Evolutionary conservation across 2,888 invertebrate species (phyloP).

Genomic region (Heliconius sara): DNA sequence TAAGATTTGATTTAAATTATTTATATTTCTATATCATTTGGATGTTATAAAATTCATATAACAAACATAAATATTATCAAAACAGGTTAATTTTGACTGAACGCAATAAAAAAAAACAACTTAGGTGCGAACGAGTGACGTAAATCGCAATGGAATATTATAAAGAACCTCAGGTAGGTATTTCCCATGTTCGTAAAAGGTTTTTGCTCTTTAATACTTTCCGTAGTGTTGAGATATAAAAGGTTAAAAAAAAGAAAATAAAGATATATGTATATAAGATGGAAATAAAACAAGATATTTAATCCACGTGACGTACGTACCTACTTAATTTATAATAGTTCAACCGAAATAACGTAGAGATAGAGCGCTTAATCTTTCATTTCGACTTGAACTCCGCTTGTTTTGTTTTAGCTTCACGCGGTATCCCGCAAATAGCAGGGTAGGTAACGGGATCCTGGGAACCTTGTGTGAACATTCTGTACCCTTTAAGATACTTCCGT

Average conservation of each 20-base stretch:
- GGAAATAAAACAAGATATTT: not conserved
- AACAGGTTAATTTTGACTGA: slow-evolving; percentile 11
- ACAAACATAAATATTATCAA: not conserved
- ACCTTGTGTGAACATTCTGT: too few species aligned
- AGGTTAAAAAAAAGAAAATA: not conserved
- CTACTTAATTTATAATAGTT: too few species aligned
- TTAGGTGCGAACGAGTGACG: not conserved
- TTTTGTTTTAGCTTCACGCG: too few species aligned
- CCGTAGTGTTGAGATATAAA: not conserved
- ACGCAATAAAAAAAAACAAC: slow-evolving; percentile 2
- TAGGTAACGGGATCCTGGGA: too few species aligned
- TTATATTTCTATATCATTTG: too few species aligned
- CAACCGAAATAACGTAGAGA: too few species aligned
- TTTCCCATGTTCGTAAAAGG: not conserved
- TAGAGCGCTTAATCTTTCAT: too few species aligned
- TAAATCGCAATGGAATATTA: slow-evolving; percentile 17
- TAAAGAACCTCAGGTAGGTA: slow-evolving; percentile 26
- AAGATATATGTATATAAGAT: not conserved
- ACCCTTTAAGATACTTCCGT: too few species aligned
- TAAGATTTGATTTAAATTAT: too few species aligned
- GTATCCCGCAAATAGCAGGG: too few species aligned
- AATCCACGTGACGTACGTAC: too few species aligned
- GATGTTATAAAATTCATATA: not conserved
- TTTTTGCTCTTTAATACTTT: not conserved
- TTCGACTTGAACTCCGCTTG: too few species aligned